Evolutionary conservation across 2,113 vertebrate genomes (phyloP), one percentile per base, ranked within the genome.

Genomic region (Bothrops jararaca): DNA sequence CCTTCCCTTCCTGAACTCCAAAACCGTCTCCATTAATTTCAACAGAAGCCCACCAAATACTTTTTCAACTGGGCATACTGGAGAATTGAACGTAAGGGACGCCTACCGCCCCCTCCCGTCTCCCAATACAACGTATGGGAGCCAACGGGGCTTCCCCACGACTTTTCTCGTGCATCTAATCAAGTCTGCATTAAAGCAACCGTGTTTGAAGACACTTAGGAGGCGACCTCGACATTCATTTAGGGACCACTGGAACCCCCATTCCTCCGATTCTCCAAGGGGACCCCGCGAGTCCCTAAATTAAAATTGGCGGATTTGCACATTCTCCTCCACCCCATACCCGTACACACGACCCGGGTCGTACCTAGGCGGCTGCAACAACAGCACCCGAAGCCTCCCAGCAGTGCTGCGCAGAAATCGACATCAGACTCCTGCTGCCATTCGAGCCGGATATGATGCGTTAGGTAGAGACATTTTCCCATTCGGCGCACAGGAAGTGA

Each of bases 371-470:
- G 60, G 12, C 34, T 18, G 56, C 85, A 60, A 22, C 18, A 11
- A 34, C 11, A 18, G n/a, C 18, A 42, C 53, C 13, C 24, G 52
- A 42, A 13, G 10, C 10, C 39, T 3, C 26, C 6, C 42, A 2
- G 9, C 10, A 29, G 10, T 53, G 10, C 91, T 10, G 52, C 0
- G 69, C 10, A 57, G 29, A 12, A 85, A 92, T 85, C 88, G 85
- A 92, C 54, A 92, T 92, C 88, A 88, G 92, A 88, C 88, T 89
- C 52, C 60, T 24, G 48, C 58, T 42, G 13, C 52, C 22, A 74
- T 34, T 69, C 64, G 10, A 58, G 48, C 26, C 18, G 39, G 92
- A 85, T 34, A 9, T 80, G 88, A 85, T 69, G 42, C 80, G 34
- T 22, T 0, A 85, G 13, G 0, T 23, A 11, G 50, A 23, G 39